Evolutionary conservation across 2,888 invertebrate genomes (phyloP), one percentile per base, ranked within the genome.

Genomic region (Plebejus argus): DNA sequence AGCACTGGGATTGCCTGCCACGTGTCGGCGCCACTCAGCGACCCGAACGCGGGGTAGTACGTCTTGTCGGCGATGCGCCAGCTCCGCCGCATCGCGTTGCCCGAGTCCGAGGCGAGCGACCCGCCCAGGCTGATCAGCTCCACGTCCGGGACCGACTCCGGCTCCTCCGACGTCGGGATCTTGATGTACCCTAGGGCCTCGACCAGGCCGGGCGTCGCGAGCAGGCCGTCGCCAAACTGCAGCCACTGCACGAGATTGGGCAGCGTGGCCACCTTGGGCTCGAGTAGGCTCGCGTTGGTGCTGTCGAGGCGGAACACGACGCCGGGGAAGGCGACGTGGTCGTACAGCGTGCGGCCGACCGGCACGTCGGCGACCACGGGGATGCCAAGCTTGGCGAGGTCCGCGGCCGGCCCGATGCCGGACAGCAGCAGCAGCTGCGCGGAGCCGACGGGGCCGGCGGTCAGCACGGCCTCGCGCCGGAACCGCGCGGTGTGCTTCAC

Each of bases 401-500:
- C 94, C 79, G 95, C 90, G 79, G 89, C 87, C 0, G 95, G 95
- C 0, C 96, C 96, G 18, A 96, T 86, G 15, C 98, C 98, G 6
- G 98, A 98, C 1, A 99, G 89, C 97, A 99, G 97, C n/a, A 99
- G 94, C 20, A 99, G 86, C 87, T 99, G 98, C 0, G 99, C 98
- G 0, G 98, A 97, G 83, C 97, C 97, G 80, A 99, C 96, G 1
- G 98, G 95, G 0, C 99, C 99, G 0, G 97, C 98, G 12, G 97
- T 96, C 28, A 99, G 85, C 79, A 99, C 97, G 0, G 99, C 95
- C 91, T 98, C 98, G 84, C 97, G 96, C 70, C 94, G 95, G 6
- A 97, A 97, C n/a, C 91, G 91, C 0, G 95, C 96, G 18, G 88
- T 91, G 75, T 90, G 88, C 71, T 88, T 89, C 12, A 89, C 86